phyloP scores from a whole-genome alignment of 1,140 invertebrate species.

The Lerema accius region DNA sequence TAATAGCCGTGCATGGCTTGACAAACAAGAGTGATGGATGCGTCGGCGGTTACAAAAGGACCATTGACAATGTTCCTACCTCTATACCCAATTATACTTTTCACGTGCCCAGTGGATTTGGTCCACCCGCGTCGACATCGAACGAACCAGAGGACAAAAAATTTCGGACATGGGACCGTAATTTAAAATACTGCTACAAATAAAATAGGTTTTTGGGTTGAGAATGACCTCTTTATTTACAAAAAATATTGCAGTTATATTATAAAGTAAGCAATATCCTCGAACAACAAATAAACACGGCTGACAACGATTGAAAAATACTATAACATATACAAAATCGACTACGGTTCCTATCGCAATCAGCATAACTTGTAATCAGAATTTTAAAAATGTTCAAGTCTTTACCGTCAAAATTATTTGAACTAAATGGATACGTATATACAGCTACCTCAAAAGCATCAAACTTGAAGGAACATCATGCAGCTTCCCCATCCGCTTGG shows the following conservation, averaged over 20 bases:
- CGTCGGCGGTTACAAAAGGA: slow-evolving; percentile 64
- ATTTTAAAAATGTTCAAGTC: too few relatives aligned
- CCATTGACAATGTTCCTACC: slow-evolving; percentile 49
- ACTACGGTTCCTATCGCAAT: too few relatives aligned
- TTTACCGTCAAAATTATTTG: too few relatives aligned
- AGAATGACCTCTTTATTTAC: not conserved
- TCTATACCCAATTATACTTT: slow-evolving; percentile 57
- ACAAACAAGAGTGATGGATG: slow-evolving; percentile 66
- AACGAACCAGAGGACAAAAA: slow-evolving; percentile 12
- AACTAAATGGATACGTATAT: too few relatives aligned
- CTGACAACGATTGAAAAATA: too few relatives aligned
- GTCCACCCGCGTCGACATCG: slow-evolving; percentile 45
- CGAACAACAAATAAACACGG: too few relatives aligned
- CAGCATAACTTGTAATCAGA: too few relatives aligned
- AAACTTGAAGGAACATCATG: slow-evolving; percentile 49
- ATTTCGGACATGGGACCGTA: slow-evolving; percentile 13
- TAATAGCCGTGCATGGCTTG: slow-evolving; percentile 52
- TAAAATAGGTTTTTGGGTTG: not conserved
- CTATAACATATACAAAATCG: too few relatives aligned
- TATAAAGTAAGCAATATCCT: too few relatives aligned
- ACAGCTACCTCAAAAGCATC: slow-evolving; percentile 48
- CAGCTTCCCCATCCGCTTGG: slow-evolving; percentile 35
- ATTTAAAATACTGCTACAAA: slow-evolving; percentile 10
- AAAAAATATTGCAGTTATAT: slow-evolving; percentile 1
- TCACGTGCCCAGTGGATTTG: slow-evolving; percentile 43